These are phyloP conservation scores for Kryptolebias ocellatus DNA, from an alignment of 2,797 vertebrate species.

Conservation along the genomic window DNA sequence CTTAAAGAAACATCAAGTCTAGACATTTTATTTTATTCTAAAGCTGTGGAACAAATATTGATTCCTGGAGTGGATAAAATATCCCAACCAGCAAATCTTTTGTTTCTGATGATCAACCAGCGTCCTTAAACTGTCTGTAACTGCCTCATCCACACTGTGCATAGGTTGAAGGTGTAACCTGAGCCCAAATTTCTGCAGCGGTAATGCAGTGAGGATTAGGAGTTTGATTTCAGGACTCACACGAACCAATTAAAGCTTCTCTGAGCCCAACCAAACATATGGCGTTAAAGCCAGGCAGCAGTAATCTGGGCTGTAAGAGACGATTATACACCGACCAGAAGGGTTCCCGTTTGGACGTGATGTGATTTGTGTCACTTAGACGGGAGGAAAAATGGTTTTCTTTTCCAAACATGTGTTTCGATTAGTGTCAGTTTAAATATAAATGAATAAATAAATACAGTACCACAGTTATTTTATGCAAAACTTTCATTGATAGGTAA, in stretches of 20 bases:
- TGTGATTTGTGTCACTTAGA: background rate
- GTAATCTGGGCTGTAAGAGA: slow-evolving; percentile 11
- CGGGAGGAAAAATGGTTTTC: background rate
- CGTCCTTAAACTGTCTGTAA: background rate
- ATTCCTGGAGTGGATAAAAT: background rate
- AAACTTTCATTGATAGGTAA: too few species aligned
- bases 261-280: slow-evolving; percentile 46
- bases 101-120: slow-evolving; percentile 3
- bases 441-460: too few species aligned
- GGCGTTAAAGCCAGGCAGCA: slow-evolving; percentile 20
- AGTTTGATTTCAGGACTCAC: slow-evolving; percentile 61
- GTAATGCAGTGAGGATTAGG: slow-evolving; percentile 61
- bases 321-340: background rate
- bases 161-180: slow-evolving; percentile 37
- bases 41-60: background rate
- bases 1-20: slow-evolving; percentile 16
- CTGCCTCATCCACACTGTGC: background rate
- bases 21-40: background rate
- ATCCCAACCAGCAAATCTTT: background rate
- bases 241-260: slow-evolving; percentile 50
- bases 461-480: too few species aligned
- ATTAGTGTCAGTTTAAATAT: too few species aligned
- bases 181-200: slow-evolving; percentile 33
- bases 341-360: background rate
- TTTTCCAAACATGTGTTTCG: background rate